phyloP scores from a whole-genome alignment of 2,888 invertebrate genomes.

The Stomorhina lunata region DNA sequence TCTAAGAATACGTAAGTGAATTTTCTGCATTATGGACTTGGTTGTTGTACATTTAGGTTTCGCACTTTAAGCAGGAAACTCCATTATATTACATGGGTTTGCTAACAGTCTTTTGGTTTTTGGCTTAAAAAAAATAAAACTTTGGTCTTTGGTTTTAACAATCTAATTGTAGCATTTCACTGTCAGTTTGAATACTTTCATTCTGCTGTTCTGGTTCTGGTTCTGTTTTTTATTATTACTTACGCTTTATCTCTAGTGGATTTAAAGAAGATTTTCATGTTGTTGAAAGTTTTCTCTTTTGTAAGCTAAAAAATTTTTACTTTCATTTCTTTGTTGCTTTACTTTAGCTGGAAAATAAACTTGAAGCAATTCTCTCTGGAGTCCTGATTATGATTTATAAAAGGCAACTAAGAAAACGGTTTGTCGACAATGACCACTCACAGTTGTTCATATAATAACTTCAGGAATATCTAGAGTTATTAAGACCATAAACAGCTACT shows the following conservation, averaged over 20 bases:
- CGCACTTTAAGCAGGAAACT: not conserved
- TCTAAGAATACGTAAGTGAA: no score
- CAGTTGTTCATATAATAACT: not conserved
- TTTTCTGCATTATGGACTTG: no score
- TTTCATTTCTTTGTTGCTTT: slow-evolving; percentile 23
- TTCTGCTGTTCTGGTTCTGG: no score
- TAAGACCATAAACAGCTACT: no score
- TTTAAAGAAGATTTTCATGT: slow-evolving; percentile 48
- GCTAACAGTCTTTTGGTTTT: not conserved
- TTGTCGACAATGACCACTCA: slow-evolving; percentile 19
- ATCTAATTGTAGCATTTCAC: slow-evolving; percentile 46
- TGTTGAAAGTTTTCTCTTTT: slow-evolving; percentile 49
- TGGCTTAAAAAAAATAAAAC: not conserved
- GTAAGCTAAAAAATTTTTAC: slow-evolving; percentile 32
- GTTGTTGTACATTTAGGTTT: no score
- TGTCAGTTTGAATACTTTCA: slow-evolving; percentile 38
- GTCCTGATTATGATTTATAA: slow-evolving; percentile 59
- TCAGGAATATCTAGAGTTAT: no score
- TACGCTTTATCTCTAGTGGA: slow-evolving; percentile 50
- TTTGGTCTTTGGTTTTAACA: not conserved
- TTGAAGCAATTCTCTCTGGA: slow-evolving; percentile 30
- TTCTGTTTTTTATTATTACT: no score
- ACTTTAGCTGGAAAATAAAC: not conserved
- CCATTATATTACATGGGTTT: no score
- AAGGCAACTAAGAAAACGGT: slow-evolving; percentile 59